phyloP scores from a whole-genome alignment of 2,888 invertebrate genomes.

The Harpagoxenus sublaevis region DNA sequence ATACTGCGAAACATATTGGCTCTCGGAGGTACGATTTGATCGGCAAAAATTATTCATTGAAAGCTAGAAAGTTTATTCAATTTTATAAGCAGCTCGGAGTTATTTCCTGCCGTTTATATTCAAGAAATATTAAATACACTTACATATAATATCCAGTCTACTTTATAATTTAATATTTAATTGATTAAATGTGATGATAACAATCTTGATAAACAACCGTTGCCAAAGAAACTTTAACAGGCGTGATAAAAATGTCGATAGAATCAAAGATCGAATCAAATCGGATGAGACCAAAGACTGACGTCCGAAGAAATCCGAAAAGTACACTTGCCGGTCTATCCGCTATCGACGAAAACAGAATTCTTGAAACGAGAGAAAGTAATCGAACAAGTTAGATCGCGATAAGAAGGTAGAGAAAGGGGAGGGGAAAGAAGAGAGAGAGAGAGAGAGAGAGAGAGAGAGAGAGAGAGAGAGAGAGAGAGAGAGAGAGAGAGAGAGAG shows the following conservation, averaged over 20 bases:
- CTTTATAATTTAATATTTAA: background rate
- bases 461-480: background rate
- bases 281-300: background rate
- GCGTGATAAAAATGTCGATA: background rate
- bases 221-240: background rate
- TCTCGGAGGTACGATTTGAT: background rate
- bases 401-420: slow-evolving; percentile 1
- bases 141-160: background rate
- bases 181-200: background rate
- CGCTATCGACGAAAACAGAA: slow-evolving; percentile 1
- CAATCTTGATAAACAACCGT: background rate
- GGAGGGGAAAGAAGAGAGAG: background rate
- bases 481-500: no score
- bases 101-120: background rate
- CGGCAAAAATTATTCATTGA: background rate
- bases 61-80: background rate
- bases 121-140: background rate
- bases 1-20: background rate
- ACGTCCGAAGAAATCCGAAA: slow-evolving; percentile 26
- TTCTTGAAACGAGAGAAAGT: slow-evolving; percentile 21
- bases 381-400: slow-evolving; percentile 23
- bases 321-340: background rate
- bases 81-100: background rate
- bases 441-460: background rate
- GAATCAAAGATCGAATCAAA: background rate